Base-by-base conservation (phyloP, 2,888 invertebrate species). In the Keiferia lycopersicella region DNA sequence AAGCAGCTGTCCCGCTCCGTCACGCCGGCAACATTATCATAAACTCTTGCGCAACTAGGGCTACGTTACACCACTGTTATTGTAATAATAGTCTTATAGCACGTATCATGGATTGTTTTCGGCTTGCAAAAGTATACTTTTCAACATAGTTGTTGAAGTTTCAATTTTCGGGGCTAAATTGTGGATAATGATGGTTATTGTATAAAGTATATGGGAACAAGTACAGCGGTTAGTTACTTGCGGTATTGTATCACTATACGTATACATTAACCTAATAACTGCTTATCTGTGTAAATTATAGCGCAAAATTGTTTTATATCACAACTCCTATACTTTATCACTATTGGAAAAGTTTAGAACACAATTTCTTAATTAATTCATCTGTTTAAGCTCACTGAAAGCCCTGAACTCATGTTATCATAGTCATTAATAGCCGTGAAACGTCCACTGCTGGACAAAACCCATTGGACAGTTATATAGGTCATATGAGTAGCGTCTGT, bases 31-130 rank as follows among this genome's bases (percentile, higher is more conserved):
- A 38, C 58, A 58, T 58, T 39, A 58, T 39, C 58, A 38, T 39
- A 34, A 14, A 58, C 38, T 39, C 58, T 58, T 58, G 39, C 58
- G 58, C 39, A 58, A 58, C 39, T 58, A 58, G 58, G 58, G 58
- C 58, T 58, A 14, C 39, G 22, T 58, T 58, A 58, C 58, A 38
- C 38, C 38, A 39, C 58, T 26, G 58, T 39, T 39, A 26, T n/a
- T 20, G 18, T 26, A 26, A 30, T 56, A 56, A 56, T 16, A 30
- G 56, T 26, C 6, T 20, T 51, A 26, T n/a, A 30, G 30, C 56
- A 56, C 16, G 56, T 34, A 34, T 56, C 16, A 56, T 56, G n/a
- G 56, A 56, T 56, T 34, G 56, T 26, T 56, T 53, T 56, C 34
- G 56, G 22, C 26, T 26, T 56, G 11, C 26, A n/a, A 30, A 30